These are phyloP conservation scores for Lithophane leautieri DNA, from an alignment of 2,888 invertebrate species.

Conservation along the genomic window DNA sequence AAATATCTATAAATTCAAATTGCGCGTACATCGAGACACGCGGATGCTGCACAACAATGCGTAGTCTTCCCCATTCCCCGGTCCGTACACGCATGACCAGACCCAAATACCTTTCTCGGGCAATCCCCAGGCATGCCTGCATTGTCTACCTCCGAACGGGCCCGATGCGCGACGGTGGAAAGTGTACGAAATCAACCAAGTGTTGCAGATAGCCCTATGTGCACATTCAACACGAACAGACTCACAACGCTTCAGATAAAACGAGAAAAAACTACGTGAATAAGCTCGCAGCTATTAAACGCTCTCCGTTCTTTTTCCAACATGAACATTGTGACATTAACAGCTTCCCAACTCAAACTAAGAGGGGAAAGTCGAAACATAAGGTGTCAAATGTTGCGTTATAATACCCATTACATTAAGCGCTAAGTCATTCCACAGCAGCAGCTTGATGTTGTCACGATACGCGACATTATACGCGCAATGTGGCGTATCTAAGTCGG, in stretches of 20 bases:
- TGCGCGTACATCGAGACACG: background rate
- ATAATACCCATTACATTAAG: constrained; percentile 59
- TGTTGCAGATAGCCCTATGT: constrained; percentile 18
- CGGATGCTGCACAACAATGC: constrained; percentile 14
- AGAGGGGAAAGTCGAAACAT: constrained; percentile 48
- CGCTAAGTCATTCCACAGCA: constrained; percentile 55
- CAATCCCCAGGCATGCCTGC: constrained; percentile 14
- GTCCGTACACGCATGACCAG: constrained; percentile 28
- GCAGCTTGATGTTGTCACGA: constrained; percentile 60
- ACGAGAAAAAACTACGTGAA: constrained; percentile 25
- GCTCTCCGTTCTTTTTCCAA: constrained; percentile 28
- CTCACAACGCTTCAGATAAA: constrained; percentile 9
- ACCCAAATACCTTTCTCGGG: constrained; percentile 18
- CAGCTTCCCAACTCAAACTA: constrained; percentile 51
- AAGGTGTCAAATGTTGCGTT: constrained; percentile 62
- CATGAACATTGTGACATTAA: constrained; percentile 42
- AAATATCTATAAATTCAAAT: constrained; percentile 5
- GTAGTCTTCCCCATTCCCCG: constrained; percentile 7
- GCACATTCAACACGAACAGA: constrained; percentile 19
- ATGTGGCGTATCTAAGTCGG: constrained; percentile 61
- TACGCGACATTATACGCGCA: constrained; percentile 62
- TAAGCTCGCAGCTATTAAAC: constrained; percentile 39
- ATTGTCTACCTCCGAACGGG: constrained; percentile 10
- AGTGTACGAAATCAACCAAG: constrained; percentile 26
- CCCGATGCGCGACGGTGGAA: background rate